Evolutionary conservation across 2,888 invertebrate species (phyloP).

Genomic region (Orthosia gracilis): DNA sequence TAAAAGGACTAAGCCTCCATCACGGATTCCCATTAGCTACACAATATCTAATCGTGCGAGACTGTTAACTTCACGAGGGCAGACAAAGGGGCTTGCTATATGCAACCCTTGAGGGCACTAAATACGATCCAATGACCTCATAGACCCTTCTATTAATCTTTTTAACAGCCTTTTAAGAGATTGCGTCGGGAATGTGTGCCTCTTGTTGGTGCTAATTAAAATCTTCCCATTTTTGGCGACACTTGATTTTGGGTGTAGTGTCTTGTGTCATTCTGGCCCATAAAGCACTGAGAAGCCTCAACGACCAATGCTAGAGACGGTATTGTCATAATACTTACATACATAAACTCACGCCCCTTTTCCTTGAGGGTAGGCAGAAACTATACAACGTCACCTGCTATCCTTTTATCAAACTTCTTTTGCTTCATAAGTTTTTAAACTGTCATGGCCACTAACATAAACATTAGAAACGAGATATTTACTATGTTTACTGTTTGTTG

Average conservation of each 20-base stretch:
- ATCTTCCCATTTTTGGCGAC: slow-evolving; percentile 56
- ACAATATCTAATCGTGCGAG: slow-evolving; percentile 66
- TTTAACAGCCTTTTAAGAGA: slow-evolving; percentile 79
- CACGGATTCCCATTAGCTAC: slow-evolving; percentile 54
- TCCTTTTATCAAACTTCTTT: no score
- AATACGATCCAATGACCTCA: slow-evolving; percentile 82
- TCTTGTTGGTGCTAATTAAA: slow-evolving; percentile 77
- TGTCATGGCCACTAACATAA: no score
- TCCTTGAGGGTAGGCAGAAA: no score
- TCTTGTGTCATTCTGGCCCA: background rate
- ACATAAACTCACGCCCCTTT: no score
- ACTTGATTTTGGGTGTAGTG: slow-evolving; percentile 6
- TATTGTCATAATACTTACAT: no score
- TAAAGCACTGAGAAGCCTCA: no score
- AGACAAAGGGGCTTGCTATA: slow-evolving; percentile 70
- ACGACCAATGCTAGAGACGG: no score
- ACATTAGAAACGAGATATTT: no score
- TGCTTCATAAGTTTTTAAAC: no score
- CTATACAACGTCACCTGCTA: no score
- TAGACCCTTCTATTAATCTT: slow-evolving; percentile 85
- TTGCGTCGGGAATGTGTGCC: slow-evolving; percentile 66
- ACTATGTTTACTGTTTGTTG: no score
- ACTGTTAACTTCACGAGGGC: slow-evolving; percentile 61
- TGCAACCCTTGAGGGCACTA: slow-evolving; percentile 80
- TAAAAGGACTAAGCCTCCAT: slow-evolving; percentile 41